Evolutionary conservation across 2,113 vertebrate species (phyloP), one percentile per base, ranked within the genome.

Genomic region (Dendrocopos noguchii): DNA sequence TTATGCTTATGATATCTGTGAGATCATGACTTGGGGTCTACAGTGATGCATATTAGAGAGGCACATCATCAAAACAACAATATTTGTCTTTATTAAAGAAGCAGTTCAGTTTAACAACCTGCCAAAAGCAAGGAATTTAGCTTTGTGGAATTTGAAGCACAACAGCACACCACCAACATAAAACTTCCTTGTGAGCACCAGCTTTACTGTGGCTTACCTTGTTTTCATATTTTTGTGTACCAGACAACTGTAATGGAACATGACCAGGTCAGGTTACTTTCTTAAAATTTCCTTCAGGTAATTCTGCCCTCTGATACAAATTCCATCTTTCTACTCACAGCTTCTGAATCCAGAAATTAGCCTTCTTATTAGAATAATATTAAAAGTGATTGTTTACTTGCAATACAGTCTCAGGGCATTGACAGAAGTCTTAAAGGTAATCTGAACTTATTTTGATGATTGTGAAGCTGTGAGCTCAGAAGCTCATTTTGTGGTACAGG

Each of bases 151-250:
- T 42, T 7, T 33, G n/a, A 63, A 77, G n/a, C 15, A 25, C 5
- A 12, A n/a, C 44, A 63, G 16, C 3, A 6, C 0, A 1, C 14
- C 70, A 47, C 46, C 65, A 71, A 33, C 34, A 71, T 6, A 31
- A 56, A 46, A 36, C n/a, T 15, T 87, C 6, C 42, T 33, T 28
- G 52, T 2, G 3, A 77, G 20, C 82, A 29, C 12, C 42, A 73
- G 9, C 16, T 17, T 71, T 75, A 25, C 50, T 12, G 14, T 4
- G 27, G n/a, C 17, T 53, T 17, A 21, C 0, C 0, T 1, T 33
- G 7, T 15, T 81, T 22, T 24, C 25, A 8, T 6, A 5, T 10
- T 71, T 66, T 64, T 46, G 16, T 33, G 11, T 21, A 64, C 22
- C 12, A 34, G 29, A 22, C 4, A 42, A 34, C 5, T 25, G 4